Base-by-base conservation (phyloP, 2,888 invertebrate species). In the Autographa gamma region DNA sequence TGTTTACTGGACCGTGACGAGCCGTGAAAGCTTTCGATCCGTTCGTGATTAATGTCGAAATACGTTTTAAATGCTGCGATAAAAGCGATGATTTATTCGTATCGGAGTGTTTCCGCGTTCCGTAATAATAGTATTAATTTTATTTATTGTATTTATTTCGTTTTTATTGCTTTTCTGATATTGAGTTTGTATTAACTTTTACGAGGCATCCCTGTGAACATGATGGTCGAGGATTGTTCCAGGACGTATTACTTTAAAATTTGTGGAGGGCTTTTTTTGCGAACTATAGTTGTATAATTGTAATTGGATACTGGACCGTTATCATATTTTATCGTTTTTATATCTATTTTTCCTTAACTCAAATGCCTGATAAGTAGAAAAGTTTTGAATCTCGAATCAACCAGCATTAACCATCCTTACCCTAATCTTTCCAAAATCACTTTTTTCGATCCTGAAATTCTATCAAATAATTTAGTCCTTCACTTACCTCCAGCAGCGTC, bases 401-500 rank as follows among this genome's bases (percentile, higher is more conserved):
- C n/a, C n/a, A n/a, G n/a, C n/a, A n/a, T n/a, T n/a, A n/a, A 25
- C 25, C 25, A 25, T 25, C 25, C 25, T 25, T 25, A 25, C 25
- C 0, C 19, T 31, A 2, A 25, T 31, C 5, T 31, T 25, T 31
- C 58, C 5, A 19, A 14, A 11, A 14, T 9, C n/a, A n/a, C n/a
- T n/a, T n/a, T n/a, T n/a, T n/a, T n/a, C n/a, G n/a, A n/a, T n/a
- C n/a, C n/a, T n/a, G n/a, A n/a, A n/a, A n/a, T n/a, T n/a, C n/a
- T n/a, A n/a, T n/a, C n/a, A n/a, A n/a, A n/a, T n/a, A n/a, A n/a
- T n/a, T n/a, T n/a, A n/a, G n/a, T 41, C n/a, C 1, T 48, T 52
- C 16, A 25, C 87, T 66, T 86, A 96, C 96, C 96, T 91, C 91
- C 89, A 48, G 96, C 96, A 19, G 95, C 94, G 86, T 97, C 97